Base-by-base conservation (phyloP, 1,140 invertebrate genomes). In the Trigoniulus corallinus region DNA sequence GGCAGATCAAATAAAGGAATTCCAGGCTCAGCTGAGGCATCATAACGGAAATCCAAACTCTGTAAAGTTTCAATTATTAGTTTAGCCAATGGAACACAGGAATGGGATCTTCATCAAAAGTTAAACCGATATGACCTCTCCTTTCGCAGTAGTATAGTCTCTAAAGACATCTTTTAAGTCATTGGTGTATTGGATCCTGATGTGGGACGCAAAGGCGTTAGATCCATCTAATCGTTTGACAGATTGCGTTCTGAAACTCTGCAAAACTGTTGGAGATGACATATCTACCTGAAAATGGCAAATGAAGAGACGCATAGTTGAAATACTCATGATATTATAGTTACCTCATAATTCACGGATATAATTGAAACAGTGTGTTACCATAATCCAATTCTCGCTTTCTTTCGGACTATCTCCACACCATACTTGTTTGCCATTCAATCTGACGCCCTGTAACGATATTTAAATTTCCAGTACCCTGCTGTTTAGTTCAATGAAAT, bases 71-170 rank as follows among this genome's bases (percentile, higher is more conserved):
- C 12, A 24, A 39, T 59, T 61, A 44, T 44, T n/a, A n/a, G n/a
- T n/a, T n/a, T n/a, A n/a, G n/a, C n/a, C n/a, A n/a, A n/a, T n/a
- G n/a, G n/a, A n/a, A n/a, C n/a, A n/a, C 7, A 87, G 64, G 58
- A 88, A 86, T 39, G 86, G 72, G 60, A 93, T 93, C 64, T 93
- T 87, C 0, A 93, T 86, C n/a, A 87, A 83, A 1, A n/a, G n/a
- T n/a, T n/a, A n/a, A n/a, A n/a, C n/a, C n/a, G n/a, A n/a, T n/a
- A n/a, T n/a, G 48, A 59, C 58, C 50, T 57, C 85, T 15, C 86
- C 86, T 64, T 91, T 84, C 4, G 85, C 82, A 64, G 92, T 92
- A 18, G 82, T 80, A 57, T 94, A 93, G 59, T 93, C 87, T 65
- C 79, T 84, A 63, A 91, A 89, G 0, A 81, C 70, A 62, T 93